Conservation (phyloP, 2,113 vertebrate genomes). For the Neolamprologus cancellatus region DNA sequence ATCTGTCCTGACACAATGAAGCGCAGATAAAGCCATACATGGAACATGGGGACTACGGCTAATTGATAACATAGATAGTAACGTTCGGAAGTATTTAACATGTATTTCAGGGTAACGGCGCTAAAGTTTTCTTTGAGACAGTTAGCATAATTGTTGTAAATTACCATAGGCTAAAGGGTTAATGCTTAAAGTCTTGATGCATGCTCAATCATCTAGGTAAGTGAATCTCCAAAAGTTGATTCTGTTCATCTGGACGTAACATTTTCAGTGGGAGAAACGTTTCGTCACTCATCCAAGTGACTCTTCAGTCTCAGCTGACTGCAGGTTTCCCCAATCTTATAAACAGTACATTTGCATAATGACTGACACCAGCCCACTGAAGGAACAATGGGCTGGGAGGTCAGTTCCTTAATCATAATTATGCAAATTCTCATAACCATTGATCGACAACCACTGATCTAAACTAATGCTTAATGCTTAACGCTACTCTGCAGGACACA, state of each 20-base stretch:
- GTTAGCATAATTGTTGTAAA: background rate
- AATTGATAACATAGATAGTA: background rate
- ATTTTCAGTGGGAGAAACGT: accelerated
- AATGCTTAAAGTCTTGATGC: background rate
- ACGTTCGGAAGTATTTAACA: background rate
- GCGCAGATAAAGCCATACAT: background rate
- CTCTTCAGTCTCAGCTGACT: too few relatives aligned
- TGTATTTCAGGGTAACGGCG: background rate
- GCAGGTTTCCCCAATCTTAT: background rate
- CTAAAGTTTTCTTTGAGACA: background rate
- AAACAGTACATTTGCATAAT: background rate
- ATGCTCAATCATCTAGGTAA: background rate
- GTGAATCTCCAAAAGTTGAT: background rate
- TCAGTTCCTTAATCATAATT: background rate
- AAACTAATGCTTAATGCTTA: background rate
- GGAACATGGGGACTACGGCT: background rate
- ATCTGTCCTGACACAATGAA: background rate
- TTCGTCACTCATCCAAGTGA: background rate
- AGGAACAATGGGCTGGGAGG: background rate
- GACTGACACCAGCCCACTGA: background rate
- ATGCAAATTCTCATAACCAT: background rate
- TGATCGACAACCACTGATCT: background rate
- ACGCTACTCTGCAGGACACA: background rate
- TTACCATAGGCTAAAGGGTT: background rate
- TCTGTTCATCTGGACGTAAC: background rate